Base-by-base conservation (phyloP, 2,888 invertebrate genomes). In the Ceramica pisi region DNA sequence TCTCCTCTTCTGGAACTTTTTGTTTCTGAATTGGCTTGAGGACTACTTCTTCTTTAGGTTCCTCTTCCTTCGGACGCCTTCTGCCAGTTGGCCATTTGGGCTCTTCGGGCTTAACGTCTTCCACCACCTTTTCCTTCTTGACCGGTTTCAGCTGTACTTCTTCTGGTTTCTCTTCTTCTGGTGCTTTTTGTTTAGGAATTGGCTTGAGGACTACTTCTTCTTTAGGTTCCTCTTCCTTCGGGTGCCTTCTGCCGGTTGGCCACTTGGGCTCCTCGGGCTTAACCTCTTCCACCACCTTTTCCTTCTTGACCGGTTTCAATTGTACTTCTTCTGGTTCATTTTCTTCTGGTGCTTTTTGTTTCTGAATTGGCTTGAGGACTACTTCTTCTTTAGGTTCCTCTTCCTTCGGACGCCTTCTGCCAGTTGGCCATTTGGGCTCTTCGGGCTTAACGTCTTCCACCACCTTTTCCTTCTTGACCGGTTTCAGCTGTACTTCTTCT, bases 381-480 rank as follows among this genome's bases (percentile, higher is more conserved):
- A 53, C 53, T 53, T 53, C 53, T 53, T 53, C 53, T 9, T 53
- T 53, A 26, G 53, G 26, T 26, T 53, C 61, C 10, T 48, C 26
- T 26, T 53, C 53, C 26, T 53, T 53, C 1, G 26, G 53, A 14
- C 53, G 53, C 8, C 65, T 57, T 21, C 41, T 56, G 1, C 67
- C 67, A 0, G 68, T 68, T n/a, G 68, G 68, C 68, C 68, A 68
- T 16, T 68, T 68, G 2, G 51, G 35, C 7, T 66, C 64, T 0
- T 67, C 59, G 2, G 68, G 53, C 9, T 56, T 65, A 9, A 56
- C 56, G 41, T 69, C 69, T 56, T 65, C 69, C 1, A 65, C 55
- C 1, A 35, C 6, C 23, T 51, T 70, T 21, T 70, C 69, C 0
- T 59, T 68, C n/a, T 59, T 70, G 0, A 68, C 0, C 1, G 69